Percentiles rank a stretch among this genome's conserved stretches.
Conservation (phyloP, 2,113 vertebrate species). For the Pycnonotus jocosus region DNA sequence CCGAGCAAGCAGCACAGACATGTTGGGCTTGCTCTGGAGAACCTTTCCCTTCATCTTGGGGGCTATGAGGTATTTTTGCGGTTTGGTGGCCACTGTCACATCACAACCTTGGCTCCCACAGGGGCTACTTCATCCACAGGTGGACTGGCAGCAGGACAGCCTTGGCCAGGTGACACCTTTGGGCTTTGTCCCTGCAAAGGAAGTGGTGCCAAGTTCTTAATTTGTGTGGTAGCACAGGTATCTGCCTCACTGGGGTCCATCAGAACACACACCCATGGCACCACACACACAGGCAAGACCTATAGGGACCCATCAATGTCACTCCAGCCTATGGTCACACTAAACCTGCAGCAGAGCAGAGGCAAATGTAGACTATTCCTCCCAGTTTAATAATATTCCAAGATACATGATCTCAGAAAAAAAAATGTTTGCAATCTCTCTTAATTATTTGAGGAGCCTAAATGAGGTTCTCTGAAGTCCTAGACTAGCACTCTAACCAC, state of each 20-base stretch:
- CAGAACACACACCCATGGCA: rapidly evolving
- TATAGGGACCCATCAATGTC: rapidly evolving
- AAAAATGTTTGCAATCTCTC: neutral
- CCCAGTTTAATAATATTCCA: neutral
- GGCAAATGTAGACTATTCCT: neutral
- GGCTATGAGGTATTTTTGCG: neutral
- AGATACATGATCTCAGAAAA: neutral
- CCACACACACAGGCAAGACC: neutral
- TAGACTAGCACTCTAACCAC: neutral
- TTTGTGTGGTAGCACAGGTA: neutral
- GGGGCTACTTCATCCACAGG: neutral
- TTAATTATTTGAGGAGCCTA: slow-evolving; percentile 5
- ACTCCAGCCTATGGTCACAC: neutral
- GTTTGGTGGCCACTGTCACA: rapidly evolving
- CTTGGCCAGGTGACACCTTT: rapidly evolving
- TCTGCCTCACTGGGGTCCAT: neutral
- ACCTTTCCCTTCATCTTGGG: neutral
- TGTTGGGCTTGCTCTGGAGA: neutral
- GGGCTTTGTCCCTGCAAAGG: neutral
- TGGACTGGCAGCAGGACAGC: neutral
- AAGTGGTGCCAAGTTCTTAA: rapidly evolving
- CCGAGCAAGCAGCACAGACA: rapidly evolving
- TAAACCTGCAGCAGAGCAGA: neutral
- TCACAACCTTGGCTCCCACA: neutral
- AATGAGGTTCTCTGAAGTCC: slow-evolving; percentile 32